Conservation (phyloP, 64 coral and sea anemone genomes). For the Platygyra sinensis region DNA sequence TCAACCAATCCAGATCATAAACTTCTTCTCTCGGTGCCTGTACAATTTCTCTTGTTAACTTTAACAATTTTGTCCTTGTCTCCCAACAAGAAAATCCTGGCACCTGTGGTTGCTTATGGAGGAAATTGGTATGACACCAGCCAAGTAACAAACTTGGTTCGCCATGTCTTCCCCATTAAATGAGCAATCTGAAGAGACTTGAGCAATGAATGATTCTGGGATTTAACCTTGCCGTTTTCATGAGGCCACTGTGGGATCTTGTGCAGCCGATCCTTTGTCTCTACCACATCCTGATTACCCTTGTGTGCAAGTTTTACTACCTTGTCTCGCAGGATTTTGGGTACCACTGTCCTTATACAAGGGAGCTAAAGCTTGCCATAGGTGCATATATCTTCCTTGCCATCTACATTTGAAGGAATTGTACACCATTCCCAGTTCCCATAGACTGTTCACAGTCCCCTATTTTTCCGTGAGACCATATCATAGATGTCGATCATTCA, state of each 20-base stretch:
- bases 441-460: too few species aligned
- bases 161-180: not conserved
- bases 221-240: not conserved
- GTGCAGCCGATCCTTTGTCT: too few species aligned
- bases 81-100: not conserved
- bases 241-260: constrained; percentile 8
- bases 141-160: not conserved
- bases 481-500: too few species aligned
- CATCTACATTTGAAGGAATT: not conserved
- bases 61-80: not conserved
- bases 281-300: too few species aligned
- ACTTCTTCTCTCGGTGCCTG: not conserved
- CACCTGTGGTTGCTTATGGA: not conserved
- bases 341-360: constrained; percentile 7
- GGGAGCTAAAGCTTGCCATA: constrained; percentile 24
- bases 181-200: not conserved
- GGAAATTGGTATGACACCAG: not conserved
- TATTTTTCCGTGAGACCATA: too few species aligned
- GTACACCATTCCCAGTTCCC: constrained; percentile 33
- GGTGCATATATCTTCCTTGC: constrained; percentile 3
- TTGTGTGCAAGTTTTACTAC: too few species aligned
- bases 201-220: not conserved
- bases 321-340: not conserved
- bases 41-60: not conserved
- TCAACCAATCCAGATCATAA: not conserved